Percentiles rank a stretch among this genome's conserved stretches.
Conservation (phyloP, 1,140 invertebrate genomes). For the Acromyrmex echinatior region DNA sequence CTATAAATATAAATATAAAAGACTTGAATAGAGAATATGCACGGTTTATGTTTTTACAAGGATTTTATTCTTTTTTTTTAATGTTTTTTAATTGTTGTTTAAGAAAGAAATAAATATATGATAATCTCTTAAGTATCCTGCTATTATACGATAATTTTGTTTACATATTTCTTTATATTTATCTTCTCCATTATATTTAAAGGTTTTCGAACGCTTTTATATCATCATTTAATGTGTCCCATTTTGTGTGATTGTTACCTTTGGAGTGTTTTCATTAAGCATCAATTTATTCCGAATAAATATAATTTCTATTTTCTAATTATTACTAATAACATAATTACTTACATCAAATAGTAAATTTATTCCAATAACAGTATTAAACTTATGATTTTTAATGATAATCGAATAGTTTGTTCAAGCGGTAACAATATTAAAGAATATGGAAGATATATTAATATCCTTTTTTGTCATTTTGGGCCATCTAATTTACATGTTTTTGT, state of each 20-base stretch:
- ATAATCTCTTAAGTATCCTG: not conserved
- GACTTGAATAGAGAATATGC: not conserved
- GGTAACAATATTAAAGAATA: not conserved
- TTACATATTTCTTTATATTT: not conserved
- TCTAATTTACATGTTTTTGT: conserved; percentile 47
- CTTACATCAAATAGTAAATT: not conserved
- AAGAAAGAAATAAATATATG: not conserved
- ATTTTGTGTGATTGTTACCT: not conserved
- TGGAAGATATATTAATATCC: not conserved
- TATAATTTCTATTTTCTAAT: not conserved
- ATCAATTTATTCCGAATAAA: conserved; percentile 46
- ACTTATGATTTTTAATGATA: not conserved
- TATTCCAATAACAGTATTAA: not conserved
- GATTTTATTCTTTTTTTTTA: not conserved
- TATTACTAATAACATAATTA: not conserved
- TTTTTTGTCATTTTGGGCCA: not conserved
- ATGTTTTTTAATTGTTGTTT: not conserved
- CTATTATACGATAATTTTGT: not conserved
- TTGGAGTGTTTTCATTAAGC: conserved; percentile 48
- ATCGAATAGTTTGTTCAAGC: conserved; percentile 23
- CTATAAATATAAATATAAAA: not conserved
- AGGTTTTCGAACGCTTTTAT: conserved; percentile 1
- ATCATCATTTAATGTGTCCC: not conserved
- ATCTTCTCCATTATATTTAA: conserved; percentile 3
- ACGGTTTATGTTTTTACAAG: not conserved